Evolutionary conservation across 1,140 invertebrate genomes (phyloP).

Genomic region (Drosophila trapezifrons): DNA sequence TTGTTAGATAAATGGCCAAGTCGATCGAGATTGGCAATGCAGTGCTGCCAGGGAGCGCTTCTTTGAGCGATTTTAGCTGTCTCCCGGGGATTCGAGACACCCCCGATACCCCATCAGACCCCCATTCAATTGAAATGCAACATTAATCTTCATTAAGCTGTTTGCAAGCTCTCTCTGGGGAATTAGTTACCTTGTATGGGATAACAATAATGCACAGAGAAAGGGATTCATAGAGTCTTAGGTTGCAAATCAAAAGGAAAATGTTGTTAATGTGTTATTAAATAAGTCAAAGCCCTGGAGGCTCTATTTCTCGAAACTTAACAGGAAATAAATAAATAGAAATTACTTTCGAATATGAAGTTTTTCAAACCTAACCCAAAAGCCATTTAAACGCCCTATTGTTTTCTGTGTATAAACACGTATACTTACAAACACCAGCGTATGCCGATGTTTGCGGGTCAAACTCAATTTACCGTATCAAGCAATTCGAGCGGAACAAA

Average conservation of each 20-base stretch:
- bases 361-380: no score
- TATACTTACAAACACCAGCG: background rate
- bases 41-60: constrained; percentile 14
- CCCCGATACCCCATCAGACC: constrained; percentile 10
- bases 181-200: constrained; percentile 17
- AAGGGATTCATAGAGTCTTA: background rate
- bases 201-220: constrained; percentile 11
- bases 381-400: background rate
- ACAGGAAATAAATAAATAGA: background rate
- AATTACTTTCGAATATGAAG: no score
- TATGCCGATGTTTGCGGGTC: constrained; percentile 17
- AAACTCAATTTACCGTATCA: constrained; percentile 56
- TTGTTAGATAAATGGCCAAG: constrained; percentile 72
- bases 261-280: no score
- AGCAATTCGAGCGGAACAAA: constrained; percentile 40
- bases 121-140: constrained; percentile 37
- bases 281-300: no score
- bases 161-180: constrained; percentile 41
- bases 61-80: constrained; percentile 41
- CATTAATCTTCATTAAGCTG: constrained; percentile 74
- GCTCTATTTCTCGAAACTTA: no score
- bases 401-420: background rate
- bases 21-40: constrained; percentile 56
- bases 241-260: background rate
- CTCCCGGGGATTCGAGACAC: constrained; percentile 9